Evolutionary conservation across 2,113 vertebrate genomes (phyloP).

Genomic region (Scolopax mira): DNA sequence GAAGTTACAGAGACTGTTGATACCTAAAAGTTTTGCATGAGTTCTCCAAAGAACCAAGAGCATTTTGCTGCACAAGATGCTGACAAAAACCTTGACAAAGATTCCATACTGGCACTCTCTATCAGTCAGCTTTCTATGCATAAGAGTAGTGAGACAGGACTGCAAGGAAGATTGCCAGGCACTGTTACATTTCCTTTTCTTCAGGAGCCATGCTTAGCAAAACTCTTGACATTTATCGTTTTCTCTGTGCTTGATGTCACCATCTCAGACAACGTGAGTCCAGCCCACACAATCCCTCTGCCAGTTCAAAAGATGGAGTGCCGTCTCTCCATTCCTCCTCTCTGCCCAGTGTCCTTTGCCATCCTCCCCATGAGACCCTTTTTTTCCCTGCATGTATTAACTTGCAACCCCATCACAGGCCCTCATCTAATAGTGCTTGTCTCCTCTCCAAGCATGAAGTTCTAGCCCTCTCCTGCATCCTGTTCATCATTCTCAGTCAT

Average conservation of each 20-base stretch:
- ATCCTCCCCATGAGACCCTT: not conserved
- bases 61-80: not conserved
- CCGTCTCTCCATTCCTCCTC: not conserved
- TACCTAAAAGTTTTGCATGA: not conserved
- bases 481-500: not conserved
- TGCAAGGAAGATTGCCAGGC: not conserved
- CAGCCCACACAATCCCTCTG: not conserved
- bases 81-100: not conserved
- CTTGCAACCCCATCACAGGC: not conserved
- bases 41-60: not conserved
- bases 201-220: not conserved
- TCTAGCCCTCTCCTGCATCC: not conserved
- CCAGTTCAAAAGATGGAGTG: not conserved
- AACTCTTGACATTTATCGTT: not conserved
- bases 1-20: not conserved
- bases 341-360: not conserved
- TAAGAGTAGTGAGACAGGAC: not conserved
- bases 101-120: not conserved
- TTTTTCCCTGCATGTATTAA: not conserved
- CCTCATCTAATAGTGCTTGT: fast-evolving
- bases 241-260: not conserved
- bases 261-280: not conserved
- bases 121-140: not conserved
- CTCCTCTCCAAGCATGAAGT: not conserved
- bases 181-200: not conserved